These are phyloP conservation scores for Scaptomyza polygonia DNA, from an alignment of 2,888 invertebrate genomes.

Conservation along the genomic window DNA sequence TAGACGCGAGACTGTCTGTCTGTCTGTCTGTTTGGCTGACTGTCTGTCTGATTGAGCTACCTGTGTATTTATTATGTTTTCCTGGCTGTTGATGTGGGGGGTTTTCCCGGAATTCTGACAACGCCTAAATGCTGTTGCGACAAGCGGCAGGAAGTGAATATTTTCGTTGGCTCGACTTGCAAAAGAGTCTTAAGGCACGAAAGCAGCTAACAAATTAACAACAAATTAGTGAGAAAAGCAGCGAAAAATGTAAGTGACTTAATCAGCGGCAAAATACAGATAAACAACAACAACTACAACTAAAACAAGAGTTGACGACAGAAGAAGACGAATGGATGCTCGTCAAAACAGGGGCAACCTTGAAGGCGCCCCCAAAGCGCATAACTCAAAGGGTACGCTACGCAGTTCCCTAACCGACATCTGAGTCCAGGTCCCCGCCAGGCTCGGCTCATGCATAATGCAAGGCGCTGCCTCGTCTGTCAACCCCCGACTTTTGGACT, in stretches of 20 bases:
- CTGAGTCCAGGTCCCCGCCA: conserved; percentile 15
- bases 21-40: conserved; percentile 6
- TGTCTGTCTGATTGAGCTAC: conserved; percentile 6
- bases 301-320: conserved; percentile 5
- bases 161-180: conserved; percentile 5
- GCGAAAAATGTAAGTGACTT: conserved; percentile 65
- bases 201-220: conserved; percentile 61
- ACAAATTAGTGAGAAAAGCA: conserved; percentile 74
- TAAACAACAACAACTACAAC: not conserved
- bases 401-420: conserved; percentile 15
- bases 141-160: conserved; percentile 44
- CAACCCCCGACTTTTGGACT: conserved; percentile 24
- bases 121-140: conserved; percentile 40
- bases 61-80: conserved; percentile 18
- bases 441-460: conserved; percentile 71
- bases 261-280: conserved; percentile 51
- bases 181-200: conserved; percentile 9
- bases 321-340: not conserved
- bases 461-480: conserved; percentile 49
- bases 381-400: conserved; percentile 61
- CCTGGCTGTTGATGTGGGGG: conserved; percentile 32
- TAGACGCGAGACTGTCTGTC: conserved; percentile 11
- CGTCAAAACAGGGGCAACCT: conserved; percentile 50
- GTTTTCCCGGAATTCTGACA: conserved; percentile 72
- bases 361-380: conserved; percentile 74